These are phyloP conservation scores for Tangara arthus DNA, from an alignment of 2,797 vertebrate genomes.

Conservation along the genomic window DNA sequence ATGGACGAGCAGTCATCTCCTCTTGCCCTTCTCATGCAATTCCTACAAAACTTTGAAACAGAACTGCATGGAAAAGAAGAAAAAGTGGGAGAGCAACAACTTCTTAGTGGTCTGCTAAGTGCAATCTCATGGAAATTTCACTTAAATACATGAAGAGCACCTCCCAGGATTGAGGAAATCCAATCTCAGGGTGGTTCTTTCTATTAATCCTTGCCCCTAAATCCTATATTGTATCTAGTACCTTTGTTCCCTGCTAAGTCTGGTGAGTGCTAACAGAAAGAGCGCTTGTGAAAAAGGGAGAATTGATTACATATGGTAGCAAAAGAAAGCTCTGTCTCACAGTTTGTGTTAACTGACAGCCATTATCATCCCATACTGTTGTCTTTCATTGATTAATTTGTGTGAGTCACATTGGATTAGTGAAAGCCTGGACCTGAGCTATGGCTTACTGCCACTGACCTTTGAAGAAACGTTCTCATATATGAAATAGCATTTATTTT, in stretches of 20 bases:
- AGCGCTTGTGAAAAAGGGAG: slow-evolving; percentile 9
- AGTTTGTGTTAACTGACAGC: background rate
- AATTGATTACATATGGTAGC: background rate
- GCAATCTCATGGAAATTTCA: slow-evolving; percentile 18
- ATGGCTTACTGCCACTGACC: background rate
- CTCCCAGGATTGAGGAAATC: background rate
- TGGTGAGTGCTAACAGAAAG: background rate
- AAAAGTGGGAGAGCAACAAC: background rate
- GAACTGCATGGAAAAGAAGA: background rate
- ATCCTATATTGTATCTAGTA: background rate
- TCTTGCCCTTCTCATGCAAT: background rate
- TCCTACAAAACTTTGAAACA: slow-evolving; percentile 3
- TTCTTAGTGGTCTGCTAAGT: slow-evolving; percentile 11
- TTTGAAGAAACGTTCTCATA: slow-evolving; percentile 41
- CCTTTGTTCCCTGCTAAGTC: background rate
- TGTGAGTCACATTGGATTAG: background rate
- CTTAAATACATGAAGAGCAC: background rate
- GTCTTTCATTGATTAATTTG: background rate
- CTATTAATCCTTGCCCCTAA: background rate
- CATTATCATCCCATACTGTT: background rate
- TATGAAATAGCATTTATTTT: slow-evolving; percentile 62
- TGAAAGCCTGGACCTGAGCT: background rate
- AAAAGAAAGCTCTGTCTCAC: background rate
- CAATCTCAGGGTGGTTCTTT: background rate
- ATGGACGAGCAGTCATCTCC: background rate